These are phyloP conservation scores for Manduca sexta DNA, from an alignment of 1,140 invertebrate species.

Conservation along the genomic window DNA sequence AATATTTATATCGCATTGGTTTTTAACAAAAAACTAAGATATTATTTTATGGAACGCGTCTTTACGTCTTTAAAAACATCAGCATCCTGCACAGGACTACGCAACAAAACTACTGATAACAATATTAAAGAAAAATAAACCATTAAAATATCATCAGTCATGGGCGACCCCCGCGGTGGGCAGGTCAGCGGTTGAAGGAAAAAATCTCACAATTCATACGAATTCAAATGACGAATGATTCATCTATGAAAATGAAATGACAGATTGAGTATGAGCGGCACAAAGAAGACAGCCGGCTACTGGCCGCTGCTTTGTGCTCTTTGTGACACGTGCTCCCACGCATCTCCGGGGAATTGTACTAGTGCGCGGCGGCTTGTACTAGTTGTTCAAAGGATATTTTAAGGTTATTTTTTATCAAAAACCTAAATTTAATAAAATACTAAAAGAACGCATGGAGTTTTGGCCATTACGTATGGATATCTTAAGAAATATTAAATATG, in stretches of 20 bases:
- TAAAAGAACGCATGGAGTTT: too few species aligned
- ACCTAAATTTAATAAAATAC: too few species aligned
- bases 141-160: constrained; percentile 70
- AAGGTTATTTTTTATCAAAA: too few species aligned
- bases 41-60: too few species aligned
- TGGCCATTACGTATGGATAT: too few species aligned
- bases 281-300: constrained; percentile 53
- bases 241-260: constrained; percentile 71
- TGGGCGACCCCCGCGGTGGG: constrained; percentile 56
- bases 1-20: too few species aligned
- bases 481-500: too few species aligned
- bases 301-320: constrained; percentile 39
- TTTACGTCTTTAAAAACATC: too few species aligned
- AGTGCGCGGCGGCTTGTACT: too few species aligned
- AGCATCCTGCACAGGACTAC: too few species aligned
- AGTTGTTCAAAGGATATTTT: too few species aligned
- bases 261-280: constrained; percentile 61
- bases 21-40: too few species aligned
- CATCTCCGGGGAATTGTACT: constrained; percentile 2
- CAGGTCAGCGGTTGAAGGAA: constrained; percentile 59
- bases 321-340: constrained; percentile 29
- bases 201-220: constrained; percentile 58
- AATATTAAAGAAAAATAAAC: constrained; percentile 68
- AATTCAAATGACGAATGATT: constrained; percentile 70
- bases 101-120: constrained; percentile 55